Evolutionary conservation across 2,113 vertebrate genomes (phyloP), one percentile per base, ranked within the genome.

Genomic region (Meles meles): DNA sequence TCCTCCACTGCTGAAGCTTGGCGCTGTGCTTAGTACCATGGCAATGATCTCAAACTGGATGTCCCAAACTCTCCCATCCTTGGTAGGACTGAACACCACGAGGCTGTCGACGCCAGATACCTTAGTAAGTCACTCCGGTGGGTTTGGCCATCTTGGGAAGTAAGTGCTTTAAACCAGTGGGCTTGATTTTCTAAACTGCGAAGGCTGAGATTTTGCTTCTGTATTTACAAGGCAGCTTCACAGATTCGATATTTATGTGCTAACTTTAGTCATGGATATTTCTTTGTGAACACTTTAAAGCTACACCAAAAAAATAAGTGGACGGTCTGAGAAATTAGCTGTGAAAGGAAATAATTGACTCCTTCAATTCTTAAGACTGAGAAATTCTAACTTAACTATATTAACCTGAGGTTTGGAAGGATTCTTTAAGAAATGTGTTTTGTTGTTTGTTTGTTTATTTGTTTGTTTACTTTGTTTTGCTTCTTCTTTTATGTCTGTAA

Each of bases 31-130:
- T 76, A 99, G 99, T 98, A 99, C 99, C 95, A 99, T 99, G 99
- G 99, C 99, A 90, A 99, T 99, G 99, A 99, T 99, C 69, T 99
- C 99, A 83, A 99, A 99, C 99, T 99, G 99, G 99, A 99, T 99
- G 99, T 99, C 99, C 98, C 99, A 99, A 99, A 99, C 99, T 31
- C 99, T 99, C 96, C 99, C 99, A 21, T 99, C 99, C 59, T 98
- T 99, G 97, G 99, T 99, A 89, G 99, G 99, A 98, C 99, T 99
- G 94, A 99, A 99, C 82, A 99, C 98, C 97, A 99, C 99, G 77
- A 98, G 96, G 96, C 98, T 98, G 94, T 97, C 96, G 85, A 98
- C 98, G 69, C 97, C 98, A 97, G 99, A 99, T 83, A 94, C 97
- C 96, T 98, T 98, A 98, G 99, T 99, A 99, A 99, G 99, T 99